These are phyloP conservation scores for Saturnia japonica DNA, from an alignment of 2,888 invertebrate genomes.

Conservation along the genomic window DNA sequence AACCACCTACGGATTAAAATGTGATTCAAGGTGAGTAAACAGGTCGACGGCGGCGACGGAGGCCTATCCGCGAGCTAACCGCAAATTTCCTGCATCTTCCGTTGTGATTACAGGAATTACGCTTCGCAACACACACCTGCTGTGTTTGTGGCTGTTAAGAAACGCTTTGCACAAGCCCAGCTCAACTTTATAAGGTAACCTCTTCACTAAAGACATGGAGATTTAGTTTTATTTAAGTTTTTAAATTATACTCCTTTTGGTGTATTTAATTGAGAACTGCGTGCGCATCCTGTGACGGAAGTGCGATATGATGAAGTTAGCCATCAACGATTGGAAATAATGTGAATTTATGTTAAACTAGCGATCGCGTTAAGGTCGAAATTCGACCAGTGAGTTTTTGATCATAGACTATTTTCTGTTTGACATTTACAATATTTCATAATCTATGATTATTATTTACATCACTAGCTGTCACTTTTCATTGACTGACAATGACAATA, in stretches of 20 bases:
- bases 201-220: not conserved
- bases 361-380: too few relatives aligned
- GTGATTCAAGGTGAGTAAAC: conserved; percentile 26
- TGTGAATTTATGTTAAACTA: too few relatives aligned
- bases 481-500: too few relatives aligned
- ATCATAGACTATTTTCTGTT: too few relatives aligned
- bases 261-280: too few relatives aligned
- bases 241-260: not conserved
- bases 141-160: conserved; percentile 43
- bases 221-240: not conserved
- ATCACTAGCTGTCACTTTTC: too few relatives aligned
- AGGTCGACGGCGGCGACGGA: conserved; percentile 29
- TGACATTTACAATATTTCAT: too few relatives aligned
- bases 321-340: too few relatives aligned
- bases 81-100: conserved; percentile 77
- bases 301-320: too few relatives aligned
- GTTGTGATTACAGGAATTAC: conserved; percentile 75
- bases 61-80: conserved; percentile 48
- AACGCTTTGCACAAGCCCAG: conserved; percentile 21
- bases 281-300: too few relatives aligned
- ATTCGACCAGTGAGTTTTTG: too few relatives aligned
- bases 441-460: too few relatives aligned
- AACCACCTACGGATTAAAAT: conserved; percentile 1
- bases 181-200: not conserved
- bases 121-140: conserved; percentile 72